Conservation (phyloP, 2,113 vertebrate genomes). For the Corythaixoides concolor region DNA sequence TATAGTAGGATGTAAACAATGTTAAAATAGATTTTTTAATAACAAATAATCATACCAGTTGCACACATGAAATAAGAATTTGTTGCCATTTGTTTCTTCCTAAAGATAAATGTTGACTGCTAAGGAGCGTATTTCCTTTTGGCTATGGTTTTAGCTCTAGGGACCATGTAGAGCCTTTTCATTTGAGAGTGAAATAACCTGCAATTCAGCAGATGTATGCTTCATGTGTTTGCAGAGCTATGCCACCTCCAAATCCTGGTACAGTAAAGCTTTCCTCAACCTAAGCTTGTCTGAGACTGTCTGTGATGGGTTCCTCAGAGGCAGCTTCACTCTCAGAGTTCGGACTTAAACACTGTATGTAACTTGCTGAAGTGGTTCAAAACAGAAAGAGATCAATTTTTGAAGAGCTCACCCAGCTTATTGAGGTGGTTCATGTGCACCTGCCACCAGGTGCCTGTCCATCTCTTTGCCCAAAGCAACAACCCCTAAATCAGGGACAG, state of each 20-base stretch:
- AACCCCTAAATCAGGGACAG: neutral
- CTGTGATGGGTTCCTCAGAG: neutral
- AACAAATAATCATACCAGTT: neutral
- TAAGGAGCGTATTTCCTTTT: neutral
- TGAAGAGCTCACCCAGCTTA: neutral
- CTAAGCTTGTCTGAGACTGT: neutral
- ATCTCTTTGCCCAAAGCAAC: neutral
- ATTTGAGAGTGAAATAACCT: neutral
- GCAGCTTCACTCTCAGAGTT: neutral
- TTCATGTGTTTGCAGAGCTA: neutral
- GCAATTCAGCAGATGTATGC: neutral
- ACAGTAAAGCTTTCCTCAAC: neutral
- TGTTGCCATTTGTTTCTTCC: neutral
- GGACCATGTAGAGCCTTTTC: neutral
- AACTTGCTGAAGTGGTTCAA: neutral
- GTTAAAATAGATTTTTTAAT: neutral
- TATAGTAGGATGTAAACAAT: neutral
- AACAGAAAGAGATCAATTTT: neutral
- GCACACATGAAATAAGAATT: neutral
- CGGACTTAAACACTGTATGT: neutral
- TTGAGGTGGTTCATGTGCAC: neutral
- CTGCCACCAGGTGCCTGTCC: neutral
- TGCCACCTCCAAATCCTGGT: neutral
- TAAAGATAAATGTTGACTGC: neutral
- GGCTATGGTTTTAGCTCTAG: neutral